These are phyloP conservation scores for Caenorhabditis briggsae DNA, from an alignment of 1,140 invertebrate genomes.

Conservation along the genomic window DNA sequence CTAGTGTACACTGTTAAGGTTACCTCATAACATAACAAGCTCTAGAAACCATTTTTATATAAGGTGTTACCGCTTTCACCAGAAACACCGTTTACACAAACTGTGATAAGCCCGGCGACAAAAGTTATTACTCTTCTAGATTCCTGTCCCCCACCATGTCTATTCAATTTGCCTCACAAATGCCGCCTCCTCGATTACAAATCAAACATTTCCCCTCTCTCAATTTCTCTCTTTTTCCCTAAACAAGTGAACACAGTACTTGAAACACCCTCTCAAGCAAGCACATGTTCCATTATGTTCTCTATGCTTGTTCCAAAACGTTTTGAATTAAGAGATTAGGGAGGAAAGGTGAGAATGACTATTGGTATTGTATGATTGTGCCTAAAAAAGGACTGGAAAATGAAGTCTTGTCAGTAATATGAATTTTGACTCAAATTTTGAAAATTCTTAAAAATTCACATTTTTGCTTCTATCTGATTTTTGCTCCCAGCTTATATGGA, in stretches of 20 bases:
- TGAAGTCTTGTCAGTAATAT: too few relatives aligned
- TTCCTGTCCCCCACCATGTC: slow-evolving; percentile 3
- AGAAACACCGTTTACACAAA: background rate
- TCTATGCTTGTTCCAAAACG: background rate
- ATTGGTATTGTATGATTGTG: background rate
- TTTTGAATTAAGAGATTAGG: background rate
- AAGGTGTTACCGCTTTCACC: background rate
- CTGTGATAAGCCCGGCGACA: background rate
- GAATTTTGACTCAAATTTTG: too few relatives aligned
- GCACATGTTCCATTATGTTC: slow-evolving; percentile 28
- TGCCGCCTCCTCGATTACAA: slow-evolving; percentile 45
- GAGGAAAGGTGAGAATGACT: background rate
- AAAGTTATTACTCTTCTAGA: background rate
- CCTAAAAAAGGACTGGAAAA: too few relatives aligned
- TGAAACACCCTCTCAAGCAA: background rate
- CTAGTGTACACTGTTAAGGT: too few relatives aligned
- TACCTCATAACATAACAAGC: too few relatives aligned
- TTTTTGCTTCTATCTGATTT: too few relatives aligned
- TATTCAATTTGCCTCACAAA: background rate
- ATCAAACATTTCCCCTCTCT: slow-evolving; percentile 23
- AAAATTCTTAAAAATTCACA: too few relatives aligned
- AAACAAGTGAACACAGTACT: slow-evolving; percentile 35
- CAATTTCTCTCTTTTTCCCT: background rate
- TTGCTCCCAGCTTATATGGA: too few relatives aligned
- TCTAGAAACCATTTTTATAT: background rate